These are phyloP conservation scores for Bombyx mandarina DNA, from an alignment of 1,140 invertebrate genomes.

Conservation along the genomic window DNA sequence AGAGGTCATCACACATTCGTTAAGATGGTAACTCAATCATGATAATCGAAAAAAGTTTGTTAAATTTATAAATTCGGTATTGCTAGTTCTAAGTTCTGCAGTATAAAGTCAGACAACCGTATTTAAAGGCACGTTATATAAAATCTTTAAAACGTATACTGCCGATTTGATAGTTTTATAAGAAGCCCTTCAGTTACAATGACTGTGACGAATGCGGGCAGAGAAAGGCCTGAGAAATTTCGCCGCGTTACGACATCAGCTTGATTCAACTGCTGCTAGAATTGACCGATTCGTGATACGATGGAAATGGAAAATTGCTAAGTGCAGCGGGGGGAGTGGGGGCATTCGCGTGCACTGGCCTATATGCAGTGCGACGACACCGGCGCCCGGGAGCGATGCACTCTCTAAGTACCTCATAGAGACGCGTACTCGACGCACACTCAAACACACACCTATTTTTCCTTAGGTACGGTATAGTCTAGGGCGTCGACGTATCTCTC, in stretches of 20 bases:
- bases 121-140: too few relatives aligned
- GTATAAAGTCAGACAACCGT: too few relatives aligned
- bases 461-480: slow-evolving; percentile 42
- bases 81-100: too few relatives aligned
- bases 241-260: slow-evolving; percentile 42
- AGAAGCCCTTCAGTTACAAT: too few relatives aligned
- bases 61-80: too few relatives aligned
- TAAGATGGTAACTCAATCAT: too few relatives aligned
- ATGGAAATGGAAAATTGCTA: slow-evolving; percentile 68
- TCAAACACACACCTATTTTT: slow-evolving; percentile 59
- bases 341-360: slow-evolving; percentile 64
- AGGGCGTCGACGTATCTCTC: slow-evolving; percentile 47
- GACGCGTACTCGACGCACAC: slow-evolving; percentile 58
- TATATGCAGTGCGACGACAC: slow-evolving; percentile 70
- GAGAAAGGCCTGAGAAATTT: slow-evolving; percentile 44
- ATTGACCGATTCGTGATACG: slow-evolving; percentile 46
- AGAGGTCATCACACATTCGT: too few relatives aligned
- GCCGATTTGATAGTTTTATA: too few relatives aligned
- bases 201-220: background rate
- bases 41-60: too few relatives aligned
- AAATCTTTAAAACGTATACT: too few relatives aligned
- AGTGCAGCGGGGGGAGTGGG: slow-evolving; percentile 32
- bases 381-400: slow-evolving; percentile 64
- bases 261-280: slow-evolving; percentile 36
- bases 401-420: slow-evolving; percentile 54